phyloP scores from a whole-genome alignment of 2,797 vertebrate species.

The Poeciliopsis turneri region DNA sequence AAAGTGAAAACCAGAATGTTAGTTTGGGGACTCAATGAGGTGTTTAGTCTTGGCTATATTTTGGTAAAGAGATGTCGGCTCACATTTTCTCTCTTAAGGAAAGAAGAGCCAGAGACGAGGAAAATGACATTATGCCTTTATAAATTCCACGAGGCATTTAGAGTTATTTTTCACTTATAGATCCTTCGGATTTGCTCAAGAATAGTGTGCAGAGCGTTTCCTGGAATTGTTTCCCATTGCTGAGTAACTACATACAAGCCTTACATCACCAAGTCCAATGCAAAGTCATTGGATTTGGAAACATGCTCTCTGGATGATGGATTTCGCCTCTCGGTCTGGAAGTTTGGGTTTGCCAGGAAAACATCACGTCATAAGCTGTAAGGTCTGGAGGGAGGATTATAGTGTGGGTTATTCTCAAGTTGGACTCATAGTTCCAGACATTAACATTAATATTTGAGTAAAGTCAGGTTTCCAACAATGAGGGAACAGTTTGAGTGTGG shows the following conservation, averaged over 20 bases:
- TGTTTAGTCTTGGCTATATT: neutral
- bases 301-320: neutral
- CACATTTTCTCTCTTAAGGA: neutral
- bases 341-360: neutral
- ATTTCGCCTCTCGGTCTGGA: neutral
- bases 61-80: neutral
- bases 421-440: neutral
- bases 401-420: neutral
- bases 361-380: neutral
- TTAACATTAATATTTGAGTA: neutral
- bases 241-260: neutral
- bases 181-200: neutral
- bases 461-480: neutral
- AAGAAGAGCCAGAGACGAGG: neutral
- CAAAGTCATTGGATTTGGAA: neutral
- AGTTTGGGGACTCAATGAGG: neutral
- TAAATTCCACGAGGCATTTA: neutral
- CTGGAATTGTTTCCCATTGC: neutral
- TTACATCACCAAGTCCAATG: neutral
- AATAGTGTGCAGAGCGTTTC: neutral
- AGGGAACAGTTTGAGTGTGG: neutral
- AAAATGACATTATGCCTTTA: neutral
- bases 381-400: neutral
- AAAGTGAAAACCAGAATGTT: neutral
- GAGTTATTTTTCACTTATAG: neutral